phyloP scores from a whole-genome alignment of 1,140 invertebrate genomes.

The Zaprionus africanus region DNA sequence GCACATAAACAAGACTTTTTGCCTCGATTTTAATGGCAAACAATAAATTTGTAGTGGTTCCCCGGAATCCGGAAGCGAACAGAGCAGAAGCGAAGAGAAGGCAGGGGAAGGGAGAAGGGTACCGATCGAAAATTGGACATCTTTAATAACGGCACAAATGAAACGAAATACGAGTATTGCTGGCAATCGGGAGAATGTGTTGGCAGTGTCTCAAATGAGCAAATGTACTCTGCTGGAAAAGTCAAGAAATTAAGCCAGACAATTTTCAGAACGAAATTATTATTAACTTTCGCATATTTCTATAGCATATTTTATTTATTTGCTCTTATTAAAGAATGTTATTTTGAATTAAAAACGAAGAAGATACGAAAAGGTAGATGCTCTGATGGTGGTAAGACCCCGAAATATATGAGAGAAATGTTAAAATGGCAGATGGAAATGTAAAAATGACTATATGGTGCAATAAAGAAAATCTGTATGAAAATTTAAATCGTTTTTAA shows the following conservation, averaged over 20 bases:
- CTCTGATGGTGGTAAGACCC: too few relatives aligned
- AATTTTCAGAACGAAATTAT: not conserved
- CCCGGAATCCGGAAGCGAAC: constrained; percentile 14
- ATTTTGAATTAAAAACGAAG: too few relatives aligned
- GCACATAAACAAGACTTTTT: constrained; percentile 74
- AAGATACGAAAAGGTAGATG: too few relatives aligned
- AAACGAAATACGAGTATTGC: constrained; percentile 27
- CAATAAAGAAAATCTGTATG: too few relatives aligned
- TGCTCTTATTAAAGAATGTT: not conserved
- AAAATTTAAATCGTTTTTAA: too few relatives aligned
- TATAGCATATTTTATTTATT: constrained; percentile 1
- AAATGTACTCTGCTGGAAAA: not conserved
- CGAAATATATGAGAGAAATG: too few relatives aligned
- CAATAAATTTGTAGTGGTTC: constrained; percentile 55
- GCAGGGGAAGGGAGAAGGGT: not conserved
- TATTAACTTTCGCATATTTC: not conserved
- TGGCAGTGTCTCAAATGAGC: not conserved
- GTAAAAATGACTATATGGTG: too few relatives aligned
- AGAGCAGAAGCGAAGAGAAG: not conserved
- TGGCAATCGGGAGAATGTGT: not conserved
- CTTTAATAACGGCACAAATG: constrained; percentile 37
- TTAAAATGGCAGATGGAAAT: too few relatives aligned
- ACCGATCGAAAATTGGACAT: constrained; percentile 42
- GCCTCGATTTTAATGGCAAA: constrained; percentile 72
- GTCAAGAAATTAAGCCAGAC: not conserved